Base-by-base conservation (phyloP, 2,113 vertebrate genomes). In the Rana temporaria region DNA sequence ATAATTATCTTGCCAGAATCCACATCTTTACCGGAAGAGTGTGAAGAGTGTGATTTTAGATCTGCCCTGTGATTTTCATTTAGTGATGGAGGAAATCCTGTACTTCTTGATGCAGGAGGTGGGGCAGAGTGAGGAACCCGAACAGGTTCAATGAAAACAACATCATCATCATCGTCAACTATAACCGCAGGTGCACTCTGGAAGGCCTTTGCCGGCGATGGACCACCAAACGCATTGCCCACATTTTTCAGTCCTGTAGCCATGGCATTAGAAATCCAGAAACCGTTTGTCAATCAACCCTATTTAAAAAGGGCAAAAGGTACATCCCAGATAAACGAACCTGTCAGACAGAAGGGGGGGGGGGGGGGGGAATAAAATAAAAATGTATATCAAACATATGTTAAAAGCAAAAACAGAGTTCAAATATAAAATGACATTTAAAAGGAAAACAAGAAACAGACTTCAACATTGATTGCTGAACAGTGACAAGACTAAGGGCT, bases 121-220 rank as follows among this genome's bases (percentile, higher is more conserved):
- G 90, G 60, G 85, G 88, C 87, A 81, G 90, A 90, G 69, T 91
- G 92, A 0, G 92, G 88, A 72, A 91, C 87, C 82, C 92, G 91
- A 78, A 93, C 18, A 86, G 94, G 95, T 92, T 96, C 98, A 53
- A 95, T 95, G 82, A 98, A 95, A 77, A 99, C 95, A 81, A 99
- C 97, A 84, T 99, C 97, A 67, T 98, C 98, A 0, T 98, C 96
- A 1, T 94, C 94, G 65, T 93, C 89, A 79, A 93, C 94, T 85
- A 94, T 92, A 87, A 93, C 84, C 87, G 93, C 85, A 86, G 95
- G 85, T 0, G 88, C 87, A 63, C 88, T 93, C 52, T 91, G 93
- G 87, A 94, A 95, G 71, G 93, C 92, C 87, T 76, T 92, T 85
- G 92, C 59, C 87, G 88, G 90, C 34, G 90, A 64, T 63, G 91